Conservation (phyloP, 2,888 invertebrate species). For the Caenorhabditis macrosperma region DNA sequence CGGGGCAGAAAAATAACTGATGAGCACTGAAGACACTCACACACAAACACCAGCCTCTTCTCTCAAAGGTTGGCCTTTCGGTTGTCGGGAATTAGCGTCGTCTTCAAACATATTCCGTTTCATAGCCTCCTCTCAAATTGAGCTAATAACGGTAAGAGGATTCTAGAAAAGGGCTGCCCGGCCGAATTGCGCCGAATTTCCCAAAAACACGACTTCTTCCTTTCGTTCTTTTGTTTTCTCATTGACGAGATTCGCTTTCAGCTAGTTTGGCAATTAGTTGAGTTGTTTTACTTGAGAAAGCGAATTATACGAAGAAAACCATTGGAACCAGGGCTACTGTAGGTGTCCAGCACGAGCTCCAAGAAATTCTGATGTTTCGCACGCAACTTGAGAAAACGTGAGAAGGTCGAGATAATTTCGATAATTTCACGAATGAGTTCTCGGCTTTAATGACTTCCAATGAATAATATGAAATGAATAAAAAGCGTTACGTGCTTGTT, state of each 20-base stretch:
- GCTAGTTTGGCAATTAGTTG: not conserved
- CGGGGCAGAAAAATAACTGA: slow-evolving; percentile 48
- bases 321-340: too few relatives aligned
- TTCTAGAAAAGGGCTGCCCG: not conserved
- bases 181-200: slow-evolving; percentile 1
- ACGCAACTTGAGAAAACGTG: too few relatives aligned
- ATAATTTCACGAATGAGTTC: too few relatives aligned
- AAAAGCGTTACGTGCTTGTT: too few relatives aligned
- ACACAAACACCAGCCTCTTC: slow-evolving; percentile 15
- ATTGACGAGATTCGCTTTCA: not conserved
- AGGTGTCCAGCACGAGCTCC: too few relatives aligned
- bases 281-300: too few relatives aligned
- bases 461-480: too few relatives aligned
- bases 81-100: slow-evolving; percentile 3
- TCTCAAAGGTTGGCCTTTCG: slow-evolving; percentile 2
- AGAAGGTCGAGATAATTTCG: too few relatives aligned
- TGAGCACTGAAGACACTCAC: slow-evolving; percentile 23
- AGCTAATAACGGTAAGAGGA: slow-evolving; percentile 11
- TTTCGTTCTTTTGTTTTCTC: not conserved
- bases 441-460: too few relatives aligned
- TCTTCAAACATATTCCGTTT: not conserved
- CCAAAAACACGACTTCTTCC: slow-evolving; percentile 5
- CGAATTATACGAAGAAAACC: too few relatives aligned
- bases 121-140: not conserved
- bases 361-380: too few relatives aligned